Evolutionary conservation across 2,797 vertebrate species (phyloP).

Genomic region (Peromyscus nudipes): DNA sequence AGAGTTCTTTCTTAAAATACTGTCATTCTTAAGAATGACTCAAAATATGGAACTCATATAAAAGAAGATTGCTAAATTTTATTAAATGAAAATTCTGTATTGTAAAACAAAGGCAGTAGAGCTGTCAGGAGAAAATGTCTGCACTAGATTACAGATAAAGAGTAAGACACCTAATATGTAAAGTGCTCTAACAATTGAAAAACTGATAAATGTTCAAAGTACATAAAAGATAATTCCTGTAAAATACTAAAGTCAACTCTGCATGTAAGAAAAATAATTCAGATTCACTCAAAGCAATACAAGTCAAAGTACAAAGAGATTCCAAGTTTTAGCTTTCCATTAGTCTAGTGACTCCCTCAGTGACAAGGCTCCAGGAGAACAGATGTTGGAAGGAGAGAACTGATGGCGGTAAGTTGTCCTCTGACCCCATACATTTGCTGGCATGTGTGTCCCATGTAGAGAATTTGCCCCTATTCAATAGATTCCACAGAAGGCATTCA

Average conservation of each 20-base stretch:
- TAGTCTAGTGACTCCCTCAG: neutral
- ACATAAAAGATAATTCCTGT: constrained; percentile 3
- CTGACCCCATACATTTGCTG: neutral
- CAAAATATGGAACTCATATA: neutral
- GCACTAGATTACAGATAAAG: neutral
- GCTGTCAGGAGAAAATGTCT: neutral
- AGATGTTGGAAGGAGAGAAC: neutral
- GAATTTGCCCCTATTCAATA: neutral
- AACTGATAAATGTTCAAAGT: neutral
- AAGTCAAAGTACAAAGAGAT: neutral
- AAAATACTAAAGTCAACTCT: neutral
- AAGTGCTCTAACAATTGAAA: neutral
- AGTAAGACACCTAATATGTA: neutral
- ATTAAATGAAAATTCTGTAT: neutral
- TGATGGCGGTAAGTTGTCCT: neutral
- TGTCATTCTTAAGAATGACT: neutral
- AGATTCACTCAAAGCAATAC: neutral
- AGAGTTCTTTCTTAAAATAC: neutral
- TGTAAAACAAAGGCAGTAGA: neutral
- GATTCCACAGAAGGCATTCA: neutral
- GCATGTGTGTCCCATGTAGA: neutral
- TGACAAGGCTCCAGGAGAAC: neutral
- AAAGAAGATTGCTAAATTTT: neutral
- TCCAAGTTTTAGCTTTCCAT: neutral
- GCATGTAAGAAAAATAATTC: neutral